These are phyloP conservation scores for Idaea aversata DNA, from an alignment of 2,888 invertebrate genomes.

Conservation along the genomic window DNA sequence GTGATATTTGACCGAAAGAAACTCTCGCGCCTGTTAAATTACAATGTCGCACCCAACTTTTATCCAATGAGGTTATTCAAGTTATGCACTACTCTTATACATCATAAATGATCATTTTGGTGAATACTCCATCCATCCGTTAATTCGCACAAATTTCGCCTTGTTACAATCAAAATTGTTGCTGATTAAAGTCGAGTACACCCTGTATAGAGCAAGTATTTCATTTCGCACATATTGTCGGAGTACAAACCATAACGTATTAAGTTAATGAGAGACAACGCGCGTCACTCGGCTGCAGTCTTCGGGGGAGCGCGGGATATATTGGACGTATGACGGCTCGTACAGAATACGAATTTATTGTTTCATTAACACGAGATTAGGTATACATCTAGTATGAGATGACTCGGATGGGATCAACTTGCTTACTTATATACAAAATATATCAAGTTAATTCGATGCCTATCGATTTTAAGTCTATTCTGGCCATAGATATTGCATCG, in stretches of 20 bases:
- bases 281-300: constrained; percentile 50
- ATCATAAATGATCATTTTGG: no score
- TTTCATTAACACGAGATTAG: constrained; percentile 64
- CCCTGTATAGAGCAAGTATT: constrained; percentile 51
- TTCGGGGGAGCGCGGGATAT: constrained; percentile 47
- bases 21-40: no score
- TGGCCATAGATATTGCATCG: no score
- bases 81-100: background rate
- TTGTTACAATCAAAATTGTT: background rate
- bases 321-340: constrained; percentile 40
- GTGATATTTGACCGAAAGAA: no score
- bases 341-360: constrained; percentile 65
- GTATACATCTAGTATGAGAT: constrained; percentile 21
- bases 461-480: no score
- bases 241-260: constrained; percentile 68
- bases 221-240: constrained; percentile 64
- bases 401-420: constrained; percentile 11
- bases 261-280: constrained; percentile 75
- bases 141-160: background rate
- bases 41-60: no score
- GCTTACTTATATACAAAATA: background rate
- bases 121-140: background rate
- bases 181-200: constrained; percentile 21
- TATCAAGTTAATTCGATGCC: background rate
- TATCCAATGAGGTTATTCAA: background rate